Conservation (phyloP, 1,140 invertebrate species). For the Zaprionus lachaisei region DNA sequence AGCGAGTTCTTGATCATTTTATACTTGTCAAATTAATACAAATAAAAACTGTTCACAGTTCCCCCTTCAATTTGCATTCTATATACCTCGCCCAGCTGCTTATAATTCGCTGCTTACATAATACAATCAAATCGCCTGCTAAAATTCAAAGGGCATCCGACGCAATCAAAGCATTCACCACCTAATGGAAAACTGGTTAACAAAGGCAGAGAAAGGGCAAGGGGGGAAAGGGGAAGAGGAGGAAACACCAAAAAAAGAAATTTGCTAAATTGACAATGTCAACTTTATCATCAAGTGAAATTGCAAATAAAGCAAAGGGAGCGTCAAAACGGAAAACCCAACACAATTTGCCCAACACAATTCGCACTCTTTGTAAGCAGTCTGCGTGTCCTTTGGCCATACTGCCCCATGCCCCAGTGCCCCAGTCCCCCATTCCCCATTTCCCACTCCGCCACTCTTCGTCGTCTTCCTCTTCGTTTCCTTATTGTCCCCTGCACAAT, state of each 20-base stretch:
- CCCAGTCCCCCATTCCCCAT: constrained; percentile 7
- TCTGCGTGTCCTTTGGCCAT: constrained; percentile 55
- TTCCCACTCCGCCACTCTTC: neutral
- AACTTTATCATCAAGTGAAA: constrained; percentile 75
- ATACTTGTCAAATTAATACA: neutral
- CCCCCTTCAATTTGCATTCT: neutral
- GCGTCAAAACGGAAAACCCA: constrained; percentile 55
- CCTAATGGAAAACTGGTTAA: constrained; percentile 65
- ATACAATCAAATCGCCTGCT: constrained; percentile 45
- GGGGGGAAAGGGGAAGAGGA: neutral
- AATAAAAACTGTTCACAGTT: neutral
- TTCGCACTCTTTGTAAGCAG: constrained; percentile 43
- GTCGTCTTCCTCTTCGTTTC: neutral
- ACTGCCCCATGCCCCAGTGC: too few relatives aligned
- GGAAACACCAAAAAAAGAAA: constrained; percentile 32
- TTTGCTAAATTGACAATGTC: constrained; percentile 66
- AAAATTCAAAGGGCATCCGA: constrained; percentile 38
- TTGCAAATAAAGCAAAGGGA: constrained; percentile 65
- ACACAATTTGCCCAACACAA: constrained; percentile 55
- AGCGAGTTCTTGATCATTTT: neutral
- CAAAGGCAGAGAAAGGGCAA: neutral
- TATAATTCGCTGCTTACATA: constrained; percentile 5
- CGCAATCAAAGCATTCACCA: constrained; percentile 60
- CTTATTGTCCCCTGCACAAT: constrained; percentile 29
- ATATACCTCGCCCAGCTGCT: neutral